phyloP scores from a whole-genome alignment of 2,113 vertebrate genomes.

The Coregonus clupeaformis region DNA sequence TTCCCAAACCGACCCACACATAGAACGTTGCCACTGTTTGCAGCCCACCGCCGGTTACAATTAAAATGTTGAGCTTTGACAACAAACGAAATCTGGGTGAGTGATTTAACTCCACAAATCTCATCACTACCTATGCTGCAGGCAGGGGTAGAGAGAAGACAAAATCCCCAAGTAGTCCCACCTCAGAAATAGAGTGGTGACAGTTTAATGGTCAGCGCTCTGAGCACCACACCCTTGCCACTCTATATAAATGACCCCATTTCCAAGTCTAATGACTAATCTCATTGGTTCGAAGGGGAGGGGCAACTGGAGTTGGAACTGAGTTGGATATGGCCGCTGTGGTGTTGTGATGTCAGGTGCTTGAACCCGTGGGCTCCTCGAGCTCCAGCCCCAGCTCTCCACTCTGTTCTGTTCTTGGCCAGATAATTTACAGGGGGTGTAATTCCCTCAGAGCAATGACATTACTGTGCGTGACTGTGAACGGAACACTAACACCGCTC shows the following conservation, averaged over 20 bases:
- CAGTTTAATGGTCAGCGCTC: slow-evolving; percentile 50
- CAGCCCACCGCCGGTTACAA: slow-evolving; percentile 38
- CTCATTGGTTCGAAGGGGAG: slow-evolving; percentile 9
- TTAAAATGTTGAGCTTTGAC: slow-evolving; percentile 42
- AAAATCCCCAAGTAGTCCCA: slow-evolving; percentile 42
- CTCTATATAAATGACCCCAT: slow-evolving; percentile 54
- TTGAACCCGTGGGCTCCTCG: slow-evolving; percentile 35
- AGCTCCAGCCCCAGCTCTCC: slow-evolving; percentile 27
- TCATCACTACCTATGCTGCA: slow-evolving; percentile 48
- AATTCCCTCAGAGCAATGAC: slow-evolving; percentile 49
- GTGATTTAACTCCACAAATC: slow-evolving; percentile 42
- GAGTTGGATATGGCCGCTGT: not conserved
- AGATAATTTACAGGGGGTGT: slow-evolving; percentile 47
- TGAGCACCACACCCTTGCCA: slow-evolving; percentile 65
- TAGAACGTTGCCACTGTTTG: slow-evolving; percentile 6
- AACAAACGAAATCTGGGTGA: slow-evolving; percentile 41
- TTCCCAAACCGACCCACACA: not conserved
- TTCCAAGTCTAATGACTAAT: slow-evolving; percentile 29
- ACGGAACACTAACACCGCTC: slow-evolving; percentile 46
- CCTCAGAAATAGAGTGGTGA: slow-evolving; percentile 65
- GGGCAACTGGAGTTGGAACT: no score
- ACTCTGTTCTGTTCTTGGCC: slow-evolving; percentile 8
- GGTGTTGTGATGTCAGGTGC: slow-evolving; percentile 57
- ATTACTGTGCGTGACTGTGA: slow-evolving; percentile 57
- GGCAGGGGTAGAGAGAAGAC: slow-evolving; percentile 40